Percentiles rank a stretch among this genome's conserved stretches.
phyloP scores from a whole-genome alignment of 2,797 vertebrate species.

The Pseudomugil gertrudae region DNA sequence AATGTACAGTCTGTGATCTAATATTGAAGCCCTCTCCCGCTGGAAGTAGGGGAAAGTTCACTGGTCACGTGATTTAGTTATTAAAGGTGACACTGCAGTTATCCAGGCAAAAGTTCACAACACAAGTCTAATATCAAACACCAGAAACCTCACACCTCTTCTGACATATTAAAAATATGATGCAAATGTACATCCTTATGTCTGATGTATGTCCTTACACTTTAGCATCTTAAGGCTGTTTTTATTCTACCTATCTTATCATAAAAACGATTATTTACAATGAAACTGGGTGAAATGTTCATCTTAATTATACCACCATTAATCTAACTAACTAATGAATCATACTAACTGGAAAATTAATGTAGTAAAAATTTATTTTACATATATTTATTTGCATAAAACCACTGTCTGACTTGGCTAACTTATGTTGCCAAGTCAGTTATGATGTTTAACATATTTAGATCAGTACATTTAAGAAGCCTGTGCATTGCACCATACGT shows the following conservation, averaged over 20 bases:
- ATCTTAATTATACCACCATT: neutral
- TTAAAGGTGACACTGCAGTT: slow-evolving; percentile 63
- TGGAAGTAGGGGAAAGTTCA: slow-evolving; percentile 81
- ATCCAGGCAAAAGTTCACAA: slow-evolving; percentile 16
- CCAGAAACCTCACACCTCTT: neutral
- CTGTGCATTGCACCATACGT: neutral
- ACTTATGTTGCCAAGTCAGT: neutral
- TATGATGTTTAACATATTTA: too few relatives aligned
- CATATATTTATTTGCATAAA: too few relatives aligned
- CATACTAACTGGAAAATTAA: too few relatives aligned
- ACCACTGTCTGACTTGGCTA: neutral
- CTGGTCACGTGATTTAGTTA: slow-evolving; percentile 59
- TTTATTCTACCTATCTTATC: neutral
- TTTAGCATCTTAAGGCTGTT: neutral
- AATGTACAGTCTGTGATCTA: neutral
- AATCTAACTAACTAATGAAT: too few relatives aligned
- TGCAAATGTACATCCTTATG: neutral
- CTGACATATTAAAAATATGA: neutral
- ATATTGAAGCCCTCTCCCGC: neutral
- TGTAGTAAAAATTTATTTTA: too few relatives aligned
- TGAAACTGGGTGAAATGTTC: neutral
- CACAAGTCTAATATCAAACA: neutral
- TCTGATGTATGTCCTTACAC: neutral
- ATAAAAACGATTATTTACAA: neutral
- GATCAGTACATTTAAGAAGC: too few relatives aligned